Evolutionary conservation across 2,113 vertebrate species (phyloP).

Genomic region (Ploceus nigricollis): DNA sequence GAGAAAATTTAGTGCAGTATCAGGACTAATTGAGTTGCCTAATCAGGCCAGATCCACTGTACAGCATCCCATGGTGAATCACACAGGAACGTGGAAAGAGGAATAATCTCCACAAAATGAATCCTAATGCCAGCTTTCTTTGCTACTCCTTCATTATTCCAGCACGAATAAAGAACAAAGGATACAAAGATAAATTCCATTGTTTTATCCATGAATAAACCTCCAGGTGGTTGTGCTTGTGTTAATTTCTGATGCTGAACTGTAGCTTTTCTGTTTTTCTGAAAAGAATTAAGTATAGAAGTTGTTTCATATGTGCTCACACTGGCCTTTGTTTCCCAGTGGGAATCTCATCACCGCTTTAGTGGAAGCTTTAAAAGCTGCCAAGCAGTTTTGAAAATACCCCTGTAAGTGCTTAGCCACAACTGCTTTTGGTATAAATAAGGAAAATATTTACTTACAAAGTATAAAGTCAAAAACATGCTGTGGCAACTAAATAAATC

Average conservation of each 20-base stretch:
- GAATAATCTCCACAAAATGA: not conserved
- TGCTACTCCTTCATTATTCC: not conserved
- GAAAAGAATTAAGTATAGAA: constrained; percentile 20
- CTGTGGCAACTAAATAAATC: constrained; percentile 42
- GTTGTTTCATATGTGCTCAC: constrained; percentile 25
- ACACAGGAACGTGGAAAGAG: rapidly evolving
- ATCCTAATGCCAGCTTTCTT: not conserved
- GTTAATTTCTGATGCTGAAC: constrained; percentile 34
- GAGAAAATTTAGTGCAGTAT: not conserved
- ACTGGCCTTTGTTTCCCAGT: constrained; percentile 38
- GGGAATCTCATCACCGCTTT: not conserved
- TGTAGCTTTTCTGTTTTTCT: constrained; percentile 48
- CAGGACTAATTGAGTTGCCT: not conserved
- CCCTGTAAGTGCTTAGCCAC: not conserved
- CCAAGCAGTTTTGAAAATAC: not conserved
- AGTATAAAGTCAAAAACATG: constrained; percentile 23
- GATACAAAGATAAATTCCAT: constrained; percentile 27
- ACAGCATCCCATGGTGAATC: not conserved
- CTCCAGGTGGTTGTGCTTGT: constrained; percentile 46
- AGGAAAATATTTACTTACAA: constrained; percentile 58
- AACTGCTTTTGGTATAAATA: constrained; percentile 8
- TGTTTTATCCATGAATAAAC: constrained; percentile 45
- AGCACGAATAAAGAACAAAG: not conserved
- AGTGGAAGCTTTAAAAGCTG: not conserved
- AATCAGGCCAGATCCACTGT: not conserved